Base-by-base conservation (phyloP, 2,113 vertebrate genomes). In the Polyodon spathula region DNA sequence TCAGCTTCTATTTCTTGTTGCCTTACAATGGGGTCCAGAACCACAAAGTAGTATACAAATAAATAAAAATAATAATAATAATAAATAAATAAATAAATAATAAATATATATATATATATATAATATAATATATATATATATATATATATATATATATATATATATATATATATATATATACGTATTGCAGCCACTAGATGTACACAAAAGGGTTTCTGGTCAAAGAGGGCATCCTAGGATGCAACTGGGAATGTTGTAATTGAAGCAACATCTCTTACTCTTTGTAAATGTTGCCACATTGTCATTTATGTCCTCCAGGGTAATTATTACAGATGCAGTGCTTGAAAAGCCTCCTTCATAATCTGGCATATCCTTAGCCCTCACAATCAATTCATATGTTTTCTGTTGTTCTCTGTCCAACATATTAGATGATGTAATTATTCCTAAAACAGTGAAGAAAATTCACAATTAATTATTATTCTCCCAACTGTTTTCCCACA, bases 231-330 rank as follows among this genome's bases (percentile, higher is more conserved):
- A n/a, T n/a, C n/a, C n/a, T n/a, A n/a, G n/a, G n/a, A n/a, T n/a
- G n/a, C n/a, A n/a, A n/a, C n/a, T n/a, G n/a, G n/a, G n/a, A n/a
- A n/a, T n/a, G n/a, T n/a, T n/a, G n/a, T n/a, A n/a, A n/a, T n/a
- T n/a, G n/a, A n/a, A n/a, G n/a, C n/a, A n/a, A n/a, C n/a, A n/a
- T n/a, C 59, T 72, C 89, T 85, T 76, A 95, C 96, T 0, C 69
- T 71, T 64, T 44, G 79, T 86, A 74, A 98, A 98, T 42, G 79
- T 73, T 0, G 93, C 90, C 6, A 86, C 79, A 73, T 98, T 98
- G 78, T 98, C 96, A 0, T 98, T 98, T 73, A 83, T 74, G 65
- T 98, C 96, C 0, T 46, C 70, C 68, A 98, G 67, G 4, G 62
- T 84, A 73, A 98, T 84, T 60, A 78, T 75, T 59, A 98, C 91